Base-by-base conservation (phyloP, 2,113 vertebrate species). In the Corydoras maculifer region DNA sequence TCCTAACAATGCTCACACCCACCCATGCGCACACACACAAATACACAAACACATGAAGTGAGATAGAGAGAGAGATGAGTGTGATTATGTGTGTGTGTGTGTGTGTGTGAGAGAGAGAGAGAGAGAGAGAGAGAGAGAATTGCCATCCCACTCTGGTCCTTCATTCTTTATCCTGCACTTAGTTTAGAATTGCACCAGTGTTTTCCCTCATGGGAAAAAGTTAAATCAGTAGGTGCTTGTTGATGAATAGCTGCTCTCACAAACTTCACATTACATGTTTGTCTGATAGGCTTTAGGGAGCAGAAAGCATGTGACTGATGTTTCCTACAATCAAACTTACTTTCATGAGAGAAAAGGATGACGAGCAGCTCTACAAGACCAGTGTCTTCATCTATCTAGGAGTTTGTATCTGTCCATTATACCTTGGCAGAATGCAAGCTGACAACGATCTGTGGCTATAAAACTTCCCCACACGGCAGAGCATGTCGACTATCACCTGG, bases 231-330 rank as follows among this genome's bases (percentile, higher is more conserved):
- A 15, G 35, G 11, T 14, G 50, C 58, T 51, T 8, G 58, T 65
- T 74, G 65, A 68, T 55, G 66, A 68, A 74, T 68, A 62, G 65
- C 50, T 62, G 65, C 65, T 68, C 58, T 55, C 65, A 32, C 51
- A 68, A 65, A 25, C 72, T 65, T 62, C 72, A 31, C 58, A 25
- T 54, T 30, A 25, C 18, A 53, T 55, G 48, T 62, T 30, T 57
- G 30, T 68, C 49, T 32, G 32, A 68, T 57, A 49, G 18, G 13
- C 9, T 48, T 29, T 65, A 43, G 49, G 31, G 50, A 62, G 65
- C 11, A 15, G 30, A 43, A 48, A 61, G 55, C 58, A 12, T 30
- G 50, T 55, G 64, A 73, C 72, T 62, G 64, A 67, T 61, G 48
- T 53, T 61, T 54, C 50, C 57, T 12, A 32, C 62, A 73, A 66